Conservation (phyloP, 2,797 vertebrate species). For the Perdix hodgsoniae region DNA sequence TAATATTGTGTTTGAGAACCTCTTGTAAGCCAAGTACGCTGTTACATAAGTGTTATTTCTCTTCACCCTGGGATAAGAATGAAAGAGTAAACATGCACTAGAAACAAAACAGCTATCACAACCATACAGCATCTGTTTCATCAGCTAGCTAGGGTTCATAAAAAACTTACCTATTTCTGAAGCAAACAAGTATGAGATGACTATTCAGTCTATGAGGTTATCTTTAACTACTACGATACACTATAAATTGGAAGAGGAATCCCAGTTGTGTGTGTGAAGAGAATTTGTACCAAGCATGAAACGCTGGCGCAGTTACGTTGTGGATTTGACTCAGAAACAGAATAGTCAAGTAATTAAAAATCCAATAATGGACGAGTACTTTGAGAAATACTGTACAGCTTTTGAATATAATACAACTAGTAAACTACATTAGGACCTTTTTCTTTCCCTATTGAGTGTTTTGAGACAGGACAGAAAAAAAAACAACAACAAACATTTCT, state of each 20-base stretch:
- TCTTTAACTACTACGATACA: slow-evolving; percentile 56
- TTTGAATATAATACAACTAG: slow-evolving; percentile 64
- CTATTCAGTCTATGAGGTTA: slow-evolving; percentile 72
- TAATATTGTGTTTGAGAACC: slow-evolving; percentile 61
- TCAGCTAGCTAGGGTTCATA: slow-evolving; percentile 70
- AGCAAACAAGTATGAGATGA: slow-evolving; percentile 80
- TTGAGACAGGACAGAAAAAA: slow-evolving; percentile 64
- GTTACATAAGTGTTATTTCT: slow-evolving; percentile 65
- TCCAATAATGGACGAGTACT: slow-evolving; percentile 75
- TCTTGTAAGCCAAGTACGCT: slow-evolving; percentile 68
- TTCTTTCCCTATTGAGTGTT: slow-evolving; percentile 60
- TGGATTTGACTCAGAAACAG: slow-evolving; percentile 70
- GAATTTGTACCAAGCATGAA: slow-evolving; percentile 68
- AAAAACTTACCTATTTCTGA: slow-evolving; percentile 68
- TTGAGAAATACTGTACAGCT: slow-evolving; percentile 73
- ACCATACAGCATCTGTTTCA: slow-evolving; percentile 69
- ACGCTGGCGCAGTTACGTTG: slow-evolving; percentile 63
- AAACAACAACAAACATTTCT: neutral
- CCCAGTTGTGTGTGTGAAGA: slow-evolving; percentile 71
- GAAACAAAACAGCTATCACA: slow-evolving; percentile 65
- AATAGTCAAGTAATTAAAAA: slow-evolving; percentile 82
- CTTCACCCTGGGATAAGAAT: slow-evolving; percentile 74
- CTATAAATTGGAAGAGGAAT: slow-evolving; percentile 73
- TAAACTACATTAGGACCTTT: slow-evolving; percentile 66
- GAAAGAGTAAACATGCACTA: slow-evolving; percentile 76